Conservation (phyloP, 2,113 vertebrate genomes). For the Neopipo cinnamomea region DNA sequence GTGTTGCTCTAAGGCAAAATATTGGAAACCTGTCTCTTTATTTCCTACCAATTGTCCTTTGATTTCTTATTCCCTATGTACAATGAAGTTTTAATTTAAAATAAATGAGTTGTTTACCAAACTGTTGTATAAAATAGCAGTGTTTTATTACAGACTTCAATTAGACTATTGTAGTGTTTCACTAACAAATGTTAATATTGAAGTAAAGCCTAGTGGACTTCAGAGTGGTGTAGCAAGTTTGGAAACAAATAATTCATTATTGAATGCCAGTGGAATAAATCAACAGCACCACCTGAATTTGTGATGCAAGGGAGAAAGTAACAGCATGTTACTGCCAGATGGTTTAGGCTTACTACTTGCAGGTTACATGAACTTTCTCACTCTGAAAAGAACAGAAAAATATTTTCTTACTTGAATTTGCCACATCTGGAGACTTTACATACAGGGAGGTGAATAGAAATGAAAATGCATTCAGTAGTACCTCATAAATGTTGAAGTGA, state of each 20-base stretch:
- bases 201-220: background rate
- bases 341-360: background rate
- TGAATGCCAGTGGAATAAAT: background rate
- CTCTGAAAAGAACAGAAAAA: background rate
- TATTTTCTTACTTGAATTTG: background rate
- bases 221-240: background rate
- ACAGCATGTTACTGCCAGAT: background rate
- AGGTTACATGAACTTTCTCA: background rate
- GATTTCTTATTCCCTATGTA: background rate
- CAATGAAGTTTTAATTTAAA: background rate
- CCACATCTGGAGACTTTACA: background rate
- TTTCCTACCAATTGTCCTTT: background rate
- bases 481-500: background rate
- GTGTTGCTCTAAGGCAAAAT: background rate
- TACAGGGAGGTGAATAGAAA: background rate
- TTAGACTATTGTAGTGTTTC: background rate
- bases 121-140: background rate
- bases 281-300: background rate
- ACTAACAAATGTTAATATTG: background rate
- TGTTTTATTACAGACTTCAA: background rate
- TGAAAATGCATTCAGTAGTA: background rate
- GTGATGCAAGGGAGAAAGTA: background rate
- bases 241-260: background rate
- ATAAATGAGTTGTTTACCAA: background rate
- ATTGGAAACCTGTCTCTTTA: background rate